Conservation (phyloP, 2,888 invertebrate species). For the Drosophila merina region DNA sequence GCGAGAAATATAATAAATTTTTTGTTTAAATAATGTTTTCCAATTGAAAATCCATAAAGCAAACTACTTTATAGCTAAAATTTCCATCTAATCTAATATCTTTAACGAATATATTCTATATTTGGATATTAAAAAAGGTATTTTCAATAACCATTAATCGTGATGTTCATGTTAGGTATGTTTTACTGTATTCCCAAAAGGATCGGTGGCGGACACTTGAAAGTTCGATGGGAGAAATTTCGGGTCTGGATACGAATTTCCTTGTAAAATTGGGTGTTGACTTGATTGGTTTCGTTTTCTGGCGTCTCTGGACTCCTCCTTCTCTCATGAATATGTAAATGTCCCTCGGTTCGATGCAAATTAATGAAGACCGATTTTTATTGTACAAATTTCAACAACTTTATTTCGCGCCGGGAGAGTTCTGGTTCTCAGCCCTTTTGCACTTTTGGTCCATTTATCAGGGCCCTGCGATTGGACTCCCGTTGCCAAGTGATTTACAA, state of each 20-base stretch:
- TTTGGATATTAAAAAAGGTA: not conserved
- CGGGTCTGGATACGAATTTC: slow-evolving; percentile 8
- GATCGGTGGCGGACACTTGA: slow-evolving; percentile 1
- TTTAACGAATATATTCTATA: not conserved
- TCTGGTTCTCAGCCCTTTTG: slow-evolving; percentile 10
- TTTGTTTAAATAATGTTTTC: slow-evolving; percentile 64
- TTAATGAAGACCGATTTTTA: slow-evolving; percentile 69
- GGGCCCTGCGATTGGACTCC: slow-evolving; percentile 7
- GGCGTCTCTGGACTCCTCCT: not conserved
- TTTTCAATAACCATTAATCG: not conserved
- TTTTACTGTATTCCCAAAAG: not conserved
- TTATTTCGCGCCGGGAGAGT: slow-evolving; percentile 47
- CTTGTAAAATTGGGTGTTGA: slow-evolving; percentile 68
- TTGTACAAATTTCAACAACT: slow-evolving; percentile 67
- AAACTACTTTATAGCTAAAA: not conserved
- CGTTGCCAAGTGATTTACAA: slow-evolving; percentile 55
- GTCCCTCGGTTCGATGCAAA: slow-evolving; percentile 46
- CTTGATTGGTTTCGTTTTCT: slow-evolving; percentile 58
- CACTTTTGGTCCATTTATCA: slow-evolving; percentile 45
- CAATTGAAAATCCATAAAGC: slow-evolving; percentile 5
- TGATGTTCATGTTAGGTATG: not conserved
- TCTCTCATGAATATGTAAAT: slow-evolving; percentile 52
- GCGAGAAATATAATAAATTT: slow-evolving; percentile 57
- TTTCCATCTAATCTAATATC: not conserved
- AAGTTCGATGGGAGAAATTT: slow-evolving; percentile 51